These are phyloP conservation scores for Melanostigma gelatinosum DNA, from an alignment of 2,113 vertebrate species.

Conservation along the genomic window DNA sequence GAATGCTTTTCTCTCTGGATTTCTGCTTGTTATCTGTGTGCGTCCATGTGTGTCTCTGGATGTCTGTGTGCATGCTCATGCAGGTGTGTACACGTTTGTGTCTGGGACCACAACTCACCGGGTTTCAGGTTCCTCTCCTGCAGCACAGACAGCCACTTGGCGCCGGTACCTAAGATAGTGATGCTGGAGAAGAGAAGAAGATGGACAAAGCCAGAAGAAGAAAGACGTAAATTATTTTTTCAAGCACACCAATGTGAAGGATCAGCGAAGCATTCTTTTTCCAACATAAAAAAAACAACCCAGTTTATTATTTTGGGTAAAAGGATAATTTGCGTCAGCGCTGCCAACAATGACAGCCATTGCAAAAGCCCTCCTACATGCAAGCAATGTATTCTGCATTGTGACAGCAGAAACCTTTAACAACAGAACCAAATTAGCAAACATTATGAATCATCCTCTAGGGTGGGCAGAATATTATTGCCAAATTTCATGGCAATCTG, in stretches of 20 bases:
- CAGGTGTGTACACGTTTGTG: neutral
- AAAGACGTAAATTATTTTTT: constrained; percentile 1
- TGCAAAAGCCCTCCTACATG: constrained; percentile 53
- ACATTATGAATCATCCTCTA: constrained; percentile 49
- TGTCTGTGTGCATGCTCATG: constrained; percentile 4
- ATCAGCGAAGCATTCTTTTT: neutral
- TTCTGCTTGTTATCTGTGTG: constrained; percentile 38
- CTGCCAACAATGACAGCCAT: constrained; percentile 35
- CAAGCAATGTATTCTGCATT: constrained; percentile 35
- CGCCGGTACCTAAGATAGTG: constrained; percentile 94
- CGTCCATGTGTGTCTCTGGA: constrained; percentile 30
- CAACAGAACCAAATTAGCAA: constrained; percentile 52
- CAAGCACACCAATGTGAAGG: neutral
- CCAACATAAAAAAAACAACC: neutral
- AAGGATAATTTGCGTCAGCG: constrained; percentile 28
- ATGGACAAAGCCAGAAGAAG: neutral
- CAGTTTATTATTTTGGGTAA: neutral
- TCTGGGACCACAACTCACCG: constrained; percentile 81
- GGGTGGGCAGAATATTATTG: constrained; percentile 10
- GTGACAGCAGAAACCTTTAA: constrained; percentile 53
- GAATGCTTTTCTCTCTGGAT: neutral
- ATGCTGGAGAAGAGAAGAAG: constrained; percentile 83
- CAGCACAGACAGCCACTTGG: constrained; percentile 95
- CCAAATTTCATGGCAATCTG: constrained; percentile 38
- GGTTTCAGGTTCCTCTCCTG: constrained; percentile 93